A percentile compares a stretch with the other conserved stretches of the same genome.
These are phyloP conservation scores for Lamproptera curius DNA, from an alignment of 2,888 invertebrate genomes.

Conservation along the genomic window DNA sequence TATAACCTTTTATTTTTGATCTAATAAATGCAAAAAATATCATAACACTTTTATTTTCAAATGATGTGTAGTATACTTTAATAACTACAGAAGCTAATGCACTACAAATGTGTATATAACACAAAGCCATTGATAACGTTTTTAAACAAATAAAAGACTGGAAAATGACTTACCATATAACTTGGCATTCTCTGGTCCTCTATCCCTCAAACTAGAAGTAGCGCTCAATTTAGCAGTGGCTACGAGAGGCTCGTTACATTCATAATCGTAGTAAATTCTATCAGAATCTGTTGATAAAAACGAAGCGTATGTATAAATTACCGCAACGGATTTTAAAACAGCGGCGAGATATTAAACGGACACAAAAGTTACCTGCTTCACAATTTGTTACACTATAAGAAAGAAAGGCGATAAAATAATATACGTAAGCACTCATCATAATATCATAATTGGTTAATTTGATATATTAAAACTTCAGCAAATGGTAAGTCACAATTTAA, in stretches of 20 bases:
- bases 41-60: too few species aligned
- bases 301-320: not conserved
- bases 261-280: conserved; percentile 74
- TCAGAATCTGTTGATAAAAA: conserved; percentile 50
- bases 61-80: too few species aligned
- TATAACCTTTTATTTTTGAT: too few species aligned
- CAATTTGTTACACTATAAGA: conserved; percentile 54
- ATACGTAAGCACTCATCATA: conserved; percentile 66
- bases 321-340: not conserved
- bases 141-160: too few species aligned
- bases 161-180: conserved; percentile 92
- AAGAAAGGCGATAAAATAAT: conserved; percentile 67
- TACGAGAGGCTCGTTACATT: conserved; percentile 89
- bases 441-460: conserved; percentile 55
- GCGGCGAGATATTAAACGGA: not conserved
- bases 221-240: conserved; percentile 85
- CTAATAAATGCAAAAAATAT: too few species aligned
- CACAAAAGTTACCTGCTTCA: conserved; percentile 55
- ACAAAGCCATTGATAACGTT: too few species aligned
- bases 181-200: conserved; percentile 91
- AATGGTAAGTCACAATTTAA: conserved; percentile 47
- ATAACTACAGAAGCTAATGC: too few species aligned
- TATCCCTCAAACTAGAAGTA: conserved; percentile 87
- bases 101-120: too few species aligned
- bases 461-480: conserved; percentile 28